Evolutionary conservation across 1,140 invertebrate genomes (phyloP).

Genomic region (Heliconius hewitsoni): DNA sequence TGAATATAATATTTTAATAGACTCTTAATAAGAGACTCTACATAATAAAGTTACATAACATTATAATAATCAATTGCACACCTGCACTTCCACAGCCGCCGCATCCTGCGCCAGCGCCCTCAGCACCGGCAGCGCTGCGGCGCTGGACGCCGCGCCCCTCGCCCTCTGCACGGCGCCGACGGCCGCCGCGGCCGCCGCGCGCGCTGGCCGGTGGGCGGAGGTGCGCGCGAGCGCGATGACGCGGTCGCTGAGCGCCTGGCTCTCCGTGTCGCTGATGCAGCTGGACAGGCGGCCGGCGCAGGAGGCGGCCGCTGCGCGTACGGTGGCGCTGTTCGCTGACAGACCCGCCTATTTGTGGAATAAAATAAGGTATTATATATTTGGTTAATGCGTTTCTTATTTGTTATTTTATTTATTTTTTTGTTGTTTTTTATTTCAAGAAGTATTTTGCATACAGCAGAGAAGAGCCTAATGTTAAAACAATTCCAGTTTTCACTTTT

Average conservation of each 20-base stretch:
- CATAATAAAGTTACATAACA: too few species aligned
- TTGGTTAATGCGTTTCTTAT: too few species aligned
- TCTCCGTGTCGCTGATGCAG: conserved; percentile 58
- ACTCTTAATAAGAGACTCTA: too few species aligned
- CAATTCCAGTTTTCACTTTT: too few species aligned
- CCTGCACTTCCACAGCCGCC: conserved; percentile 94
- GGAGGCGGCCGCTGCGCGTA: conserved; percentile 94
- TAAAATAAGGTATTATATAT: too few species aligned
- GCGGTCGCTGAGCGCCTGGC: conserved; percentile 58
- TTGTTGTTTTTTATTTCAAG: too few species aligned
- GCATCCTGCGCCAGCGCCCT: conserved; percentile 96
- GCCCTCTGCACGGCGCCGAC: conserved; percentile 81
- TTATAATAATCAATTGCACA: conserved; percentile 54
- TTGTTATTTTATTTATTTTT: too few species aligned
- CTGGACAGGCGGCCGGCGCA: conserved; percentile 84
- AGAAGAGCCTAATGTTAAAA: too few species aligned
- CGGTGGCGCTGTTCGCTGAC: conserved; percentile 91
- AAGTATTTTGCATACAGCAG: too few species aligned
- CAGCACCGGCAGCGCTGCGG: conserved; percentile 89
- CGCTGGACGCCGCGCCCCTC: conserved; percentile 63
- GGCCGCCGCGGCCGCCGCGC: conserved; percentile 85
- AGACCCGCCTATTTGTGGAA: conserved; percentile 84
- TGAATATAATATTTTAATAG: too few species aligned
- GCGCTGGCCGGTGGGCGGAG: conserved; percentile 40
- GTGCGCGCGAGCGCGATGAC: conserved; percentile 56